phyloP scores from a whole-genome alignment of 2,113 vertebrate species.

The Saguinus midas region DNA sequence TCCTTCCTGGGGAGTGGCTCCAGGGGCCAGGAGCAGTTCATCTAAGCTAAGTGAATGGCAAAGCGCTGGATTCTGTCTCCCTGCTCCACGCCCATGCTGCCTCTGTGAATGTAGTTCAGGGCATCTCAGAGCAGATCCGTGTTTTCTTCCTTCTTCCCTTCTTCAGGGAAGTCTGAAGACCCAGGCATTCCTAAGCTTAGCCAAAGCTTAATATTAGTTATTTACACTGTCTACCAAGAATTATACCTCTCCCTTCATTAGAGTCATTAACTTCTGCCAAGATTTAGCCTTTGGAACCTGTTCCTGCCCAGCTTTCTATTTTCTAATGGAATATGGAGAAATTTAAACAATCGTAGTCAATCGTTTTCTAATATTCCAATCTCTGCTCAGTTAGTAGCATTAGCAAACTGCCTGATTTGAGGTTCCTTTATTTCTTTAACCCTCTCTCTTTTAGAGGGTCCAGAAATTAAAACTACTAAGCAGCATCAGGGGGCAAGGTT shows the following conservation, averaged over 20 bases:
- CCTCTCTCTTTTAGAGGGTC: background rate
- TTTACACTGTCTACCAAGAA: background rate
- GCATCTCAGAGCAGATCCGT: background rate
- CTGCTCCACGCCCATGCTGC: background rate
- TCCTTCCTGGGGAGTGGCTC: slow-evolving; percentile 53
- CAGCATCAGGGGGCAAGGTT: background rate
- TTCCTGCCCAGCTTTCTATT: background rate
- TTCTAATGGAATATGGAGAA: slow-evolving; percentile 15
- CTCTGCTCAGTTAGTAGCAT: slow-evolving; percentile 12
- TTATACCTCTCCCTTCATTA: background rate
- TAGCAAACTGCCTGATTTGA: slow-evolving; percentile 33
- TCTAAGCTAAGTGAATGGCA: slow-evolving; percentile 56
- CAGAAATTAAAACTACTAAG: slow-evolving; percentile 37
- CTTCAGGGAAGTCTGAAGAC: background rate
- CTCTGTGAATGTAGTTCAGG: slow-evolving; percentile 1
- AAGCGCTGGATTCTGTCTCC: background rate
- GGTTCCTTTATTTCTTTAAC: slow-evolving; percentile 45
- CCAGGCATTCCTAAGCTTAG: background rate
- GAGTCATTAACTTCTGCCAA: background rate
- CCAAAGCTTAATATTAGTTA: background rate
- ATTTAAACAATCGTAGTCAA: background rate
- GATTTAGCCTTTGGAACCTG: background rate
- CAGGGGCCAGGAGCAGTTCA: slow-evolving; percentile 62
- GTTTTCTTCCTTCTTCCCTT: background rate
- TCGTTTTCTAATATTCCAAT: background rate